Evolutionary conservation across 2,888 invertebrate species (phyloP).

Genomic region (Volucella inflata): DNA sequence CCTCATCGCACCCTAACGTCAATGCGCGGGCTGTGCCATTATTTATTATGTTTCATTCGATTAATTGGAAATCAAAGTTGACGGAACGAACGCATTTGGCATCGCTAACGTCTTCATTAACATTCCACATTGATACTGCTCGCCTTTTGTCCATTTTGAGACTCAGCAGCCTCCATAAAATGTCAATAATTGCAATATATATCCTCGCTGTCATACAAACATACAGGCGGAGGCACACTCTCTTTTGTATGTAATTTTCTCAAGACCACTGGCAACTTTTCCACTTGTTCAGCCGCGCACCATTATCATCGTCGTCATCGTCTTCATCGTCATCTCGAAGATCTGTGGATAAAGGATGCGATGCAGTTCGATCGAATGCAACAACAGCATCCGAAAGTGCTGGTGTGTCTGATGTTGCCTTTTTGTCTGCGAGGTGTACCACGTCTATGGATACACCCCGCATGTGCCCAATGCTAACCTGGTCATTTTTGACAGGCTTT

Average conservation of each 20-base stretch:
- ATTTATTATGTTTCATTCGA: slow-evolving; percentile 71
- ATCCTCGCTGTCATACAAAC: slow-evolving; percentile 42
- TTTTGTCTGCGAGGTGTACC: slow-evolving; percentile 56
- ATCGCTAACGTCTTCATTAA: slow-evolving; percentile 75
- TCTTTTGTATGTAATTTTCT: slow-evolving; percentile 36
- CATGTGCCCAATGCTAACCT: slow-evolving; percentile 14
- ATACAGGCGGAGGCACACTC: slow-evolving; percentile 10
- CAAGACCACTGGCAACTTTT: slow-evolving; percentile 30
- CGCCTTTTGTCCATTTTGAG: slow-evolving; percentile 71
- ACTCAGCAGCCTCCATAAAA: slow-evolving; percentile 57
- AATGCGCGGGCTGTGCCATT: slow-evolving; percentile 40
- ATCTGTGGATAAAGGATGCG: slow-evolving; percentile 51
- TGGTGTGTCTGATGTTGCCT: slow-evolving; percentile 51
- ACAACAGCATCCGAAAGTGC: slow-evolving; percentile 17
- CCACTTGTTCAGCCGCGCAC: slow-evolving; percentile 18
- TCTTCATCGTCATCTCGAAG: slow-evolving; percentile 25
- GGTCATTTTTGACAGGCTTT: slow-evolving; percentile 28
- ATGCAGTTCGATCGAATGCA: slow-evolving; percentile 27
- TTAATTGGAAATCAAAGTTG: slow-evolving; percentile 75
- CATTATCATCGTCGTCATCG: slow-evolving; percentile 6
- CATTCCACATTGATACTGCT: slow-evolving; percentile 74
- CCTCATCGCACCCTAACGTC: slow-evolving; percentile 8
- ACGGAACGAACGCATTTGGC: slow-evolving; percentile 71
- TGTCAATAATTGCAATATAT: slow-evolving; percentile 70
- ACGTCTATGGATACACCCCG: slow-evolving; percentile 5